These are phyloP conservation scores for Manis pentadactyla DNA, from an alignment of 2,797 vertebrate genomes.

Conservation along the genomic window DNA sequence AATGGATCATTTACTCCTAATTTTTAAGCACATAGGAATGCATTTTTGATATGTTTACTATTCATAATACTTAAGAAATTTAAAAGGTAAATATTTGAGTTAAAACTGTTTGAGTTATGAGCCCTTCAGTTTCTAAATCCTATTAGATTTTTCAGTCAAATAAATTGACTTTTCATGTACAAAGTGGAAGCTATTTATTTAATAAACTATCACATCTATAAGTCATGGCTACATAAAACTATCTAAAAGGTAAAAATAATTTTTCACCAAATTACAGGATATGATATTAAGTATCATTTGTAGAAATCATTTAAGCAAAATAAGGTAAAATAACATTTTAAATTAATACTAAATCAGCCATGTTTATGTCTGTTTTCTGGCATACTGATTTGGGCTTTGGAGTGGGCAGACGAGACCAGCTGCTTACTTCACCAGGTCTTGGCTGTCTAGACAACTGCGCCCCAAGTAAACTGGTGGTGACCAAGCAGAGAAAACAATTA, in stretches of 20 bases:
- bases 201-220: background rate
- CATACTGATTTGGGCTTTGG: background rate
- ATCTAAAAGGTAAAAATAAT: no score
- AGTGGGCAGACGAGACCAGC: background rate
- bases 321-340: background rate
- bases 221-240: no score
- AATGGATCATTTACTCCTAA: background rate
- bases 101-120: background rate
- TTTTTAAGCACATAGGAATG: background rate
- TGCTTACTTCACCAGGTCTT: fast-evolving
- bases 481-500: background rate
- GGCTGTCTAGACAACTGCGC: no score
- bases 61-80: background rate
- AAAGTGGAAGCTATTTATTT: no score
- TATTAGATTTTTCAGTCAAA: background rate
- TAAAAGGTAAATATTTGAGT: background rate
- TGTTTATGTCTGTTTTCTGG: background rate
- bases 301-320: background rate
- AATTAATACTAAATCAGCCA: background rate
- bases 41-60: background rate
- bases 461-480: background rate
- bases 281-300: background rate
- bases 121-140: background rate
- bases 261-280: background rate
- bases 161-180: background rate